Percentiles rank a stretch among this genome's conserved stretches.
Conservation (phyloP, 2,888 invertebrate genomes). For the Ischnura elegans region DNA sequence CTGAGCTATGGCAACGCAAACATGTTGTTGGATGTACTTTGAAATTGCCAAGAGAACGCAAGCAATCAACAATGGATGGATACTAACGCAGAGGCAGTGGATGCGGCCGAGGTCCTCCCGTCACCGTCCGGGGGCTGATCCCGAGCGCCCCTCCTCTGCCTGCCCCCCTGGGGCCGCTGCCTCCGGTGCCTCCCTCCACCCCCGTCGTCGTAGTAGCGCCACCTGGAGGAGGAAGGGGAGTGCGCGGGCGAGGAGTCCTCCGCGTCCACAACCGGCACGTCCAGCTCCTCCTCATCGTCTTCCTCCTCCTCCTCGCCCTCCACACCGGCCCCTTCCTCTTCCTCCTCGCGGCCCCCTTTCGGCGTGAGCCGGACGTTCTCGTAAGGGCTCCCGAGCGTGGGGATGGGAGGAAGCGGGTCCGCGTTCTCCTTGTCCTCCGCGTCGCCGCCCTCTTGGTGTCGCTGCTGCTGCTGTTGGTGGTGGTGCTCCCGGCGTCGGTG, state of each 20-base stretch:
- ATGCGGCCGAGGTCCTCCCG: slow-evolving; percentile 81
- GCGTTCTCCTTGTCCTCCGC: slow-evolving; percentile 69
- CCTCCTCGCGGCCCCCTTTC: slow-evolving; percentile 59
- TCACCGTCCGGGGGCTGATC: slow-evolving; percentile 73
- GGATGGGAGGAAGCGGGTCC: slow-evolving; percentile 83
- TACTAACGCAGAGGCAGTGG: slow-evolving; percentile 82
- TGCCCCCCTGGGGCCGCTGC: slow-evolving; percentile 59
- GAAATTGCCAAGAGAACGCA: too few relatives aligned
- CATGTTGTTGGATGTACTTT: too few relatives aligned
- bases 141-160: slow-evolving; percentile 34
- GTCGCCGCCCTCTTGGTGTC: not conserved
- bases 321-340: slow-evolving; percentile 32
- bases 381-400: slow-evolving; percentile 83
- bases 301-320: slow-evolving; percentile 1
- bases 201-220: slow-evolving; percentile 79
- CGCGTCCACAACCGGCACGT: slow-evolving; percentile 23
- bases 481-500: slow-evolving; percentile 6
- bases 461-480: not conserved
- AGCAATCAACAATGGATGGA: slow-evolving; percentile 51
- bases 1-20: too few relatives aligned
- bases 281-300: slow-evolving; percentile 53
- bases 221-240: slow-evolving; percentile 81
- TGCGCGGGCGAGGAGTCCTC: slow-evolving; percentile 79
- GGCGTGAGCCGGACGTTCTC: slow-evolving; percentile 82
- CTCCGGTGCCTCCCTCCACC: slow-evolving; percentile 73